Percentiles rank a stretch among this genome's conserved stretches.
Conservation (phyloP, 2,888 invertebrate species). For the Pseudococcus jackbeardsleyi region DNA sequence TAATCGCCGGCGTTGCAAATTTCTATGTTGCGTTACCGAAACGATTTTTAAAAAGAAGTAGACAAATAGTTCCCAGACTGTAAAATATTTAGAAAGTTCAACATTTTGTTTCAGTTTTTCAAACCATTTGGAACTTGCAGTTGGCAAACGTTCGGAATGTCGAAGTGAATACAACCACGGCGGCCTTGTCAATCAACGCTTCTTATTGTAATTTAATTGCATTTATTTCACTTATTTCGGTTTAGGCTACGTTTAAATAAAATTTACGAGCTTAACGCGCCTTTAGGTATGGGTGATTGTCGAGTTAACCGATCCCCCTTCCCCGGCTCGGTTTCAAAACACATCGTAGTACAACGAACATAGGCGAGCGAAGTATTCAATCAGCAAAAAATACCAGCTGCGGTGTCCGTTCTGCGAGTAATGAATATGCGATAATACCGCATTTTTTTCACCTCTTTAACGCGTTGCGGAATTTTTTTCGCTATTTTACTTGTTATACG, state of each 20-base stretch:
- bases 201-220: slow-evolving; percentile 63
- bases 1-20: slow-evolving; percentile 47
- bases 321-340: not conserved
- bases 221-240: slow-evolving; percentile 59
- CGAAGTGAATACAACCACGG: slow-evolving; percentile 59
- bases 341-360: not conserved
- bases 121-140: slow-evolving; percentile 58
- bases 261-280: slow-evolving; percentile 48
- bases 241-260: slow-evolving; percentile 21
- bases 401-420: not conserved
- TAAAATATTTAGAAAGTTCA: slow-evolving; percentile 62
- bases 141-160: slow-evolving; percentile 59
- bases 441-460: slow-evolving; percentile 25
- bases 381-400: not conserved
- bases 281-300: slow-evolving; percentile 24
- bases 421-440: slow-evolving; percentile 8
- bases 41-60: slow-evolving; percentile 56
- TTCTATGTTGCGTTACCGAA: slow-evolving; percentile 29
- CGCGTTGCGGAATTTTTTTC: not conserved
- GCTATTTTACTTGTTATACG: not conserved
- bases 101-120: slow-evolving; percentile 18
- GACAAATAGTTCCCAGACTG: slow-evolving; percentile 62
- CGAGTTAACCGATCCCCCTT: not conserved
- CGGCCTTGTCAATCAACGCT: slow-evolving; percentile 62
- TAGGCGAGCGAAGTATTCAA: slow-evolving; percentile 1